Evolutionary conservation across 2,113 vertebrate species (phyloP), one percentile per base, ranked within the genome.

Genomic region (Oryzias melastigma): DNA sequence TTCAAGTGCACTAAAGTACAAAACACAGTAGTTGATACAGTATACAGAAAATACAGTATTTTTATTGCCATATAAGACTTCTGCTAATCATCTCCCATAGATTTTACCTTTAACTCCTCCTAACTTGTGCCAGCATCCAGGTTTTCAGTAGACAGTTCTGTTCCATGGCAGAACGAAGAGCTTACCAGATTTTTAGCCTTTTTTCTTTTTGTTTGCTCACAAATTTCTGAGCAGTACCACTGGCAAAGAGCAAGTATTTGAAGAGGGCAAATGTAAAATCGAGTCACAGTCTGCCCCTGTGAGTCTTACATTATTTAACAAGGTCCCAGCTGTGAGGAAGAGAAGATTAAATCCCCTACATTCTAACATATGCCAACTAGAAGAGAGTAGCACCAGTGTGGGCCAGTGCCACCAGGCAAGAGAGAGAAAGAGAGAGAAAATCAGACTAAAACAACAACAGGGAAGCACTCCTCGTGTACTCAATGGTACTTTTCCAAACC

Each of bases 311-410:
- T 91, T 86, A 91, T 91, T 91, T 78, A 90, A 70, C 77, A 55
- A 84, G 84, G 81, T 71, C 85, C 82, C 85, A 81, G 81, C 87
- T 87, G 78, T 81, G 83, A 84, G 87, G 79, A 84, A 81, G 78
- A 44, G 85, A 71, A 87, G 86, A 92, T 91, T 91, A 90, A 90
- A 87, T 87, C 87, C 85, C 78, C 69, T 82, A 80, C 86, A 85
- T 81, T 73, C 59, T 55, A 78, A 75, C 84, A 82, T 85, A 80
- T 85, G 84, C 82, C 82, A 79, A 71, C 81, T 66, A 75, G 87
- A 78, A 82, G 78, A 82, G 75, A 81, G 78, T 71, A 79, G 75
- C 74, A 65, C 67, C 44, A 64, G 67, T 80, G 84, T 75, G 75
- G 81, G 75, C 78, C 69, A 57, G 69, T 56, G 78, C 88, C 86